Evolutionary conservation across 2,888 invertebrate genomes (phyloP).

Genomic region (Platycnemis pennipes): DNA sequence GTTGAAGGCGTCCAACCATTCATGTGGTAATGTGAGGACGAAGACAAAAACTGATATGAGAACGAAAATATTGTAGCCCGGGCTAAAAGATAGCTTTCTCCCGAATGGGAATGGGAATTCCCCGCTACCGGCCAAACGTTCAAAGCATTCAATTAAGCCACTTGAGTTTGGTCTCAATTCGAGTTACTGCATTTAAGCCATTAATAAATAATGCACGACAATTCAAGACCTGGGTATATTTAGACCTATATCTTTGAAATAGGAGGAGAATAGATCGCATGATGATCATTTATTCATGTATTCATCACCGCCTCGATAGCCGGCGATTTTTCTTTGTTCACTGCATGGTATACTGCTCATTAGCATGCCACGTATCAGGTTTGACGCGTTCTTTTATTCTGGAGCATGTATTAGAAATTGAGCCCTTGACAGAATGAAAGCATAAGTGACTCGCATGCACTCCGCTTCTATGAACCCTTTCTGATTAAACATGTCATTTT

Average conservation of each 20-base stretch:
- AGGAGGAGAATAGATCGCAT: not conserved
- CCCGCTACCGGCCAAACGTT: no score
- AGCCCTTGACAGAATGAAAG: not conserved
- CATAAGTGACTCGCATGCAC: not conserved
- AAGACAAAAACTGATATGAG: no score
- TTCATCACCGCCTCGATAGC: not conserved
- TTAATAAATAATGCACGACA: not conserved
- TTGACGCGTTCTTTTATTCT: not conserved
- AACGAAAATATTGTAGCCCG: no score
- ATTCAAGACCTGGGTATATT: not conserved
- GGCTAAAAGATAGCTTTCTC: no score
- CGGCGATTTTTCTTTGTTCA: not conserved
- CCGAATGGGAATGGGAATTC: no score
- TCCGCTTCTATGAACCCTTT: not conserved
- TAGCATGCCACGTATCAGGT: not conserved
- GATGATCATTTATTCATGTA: not conserved
- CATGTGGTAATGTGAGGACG: no score
- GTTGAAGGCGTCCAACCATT: no score
- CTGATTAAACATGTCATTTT: no score
- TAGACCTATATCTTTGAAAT: not conserved
- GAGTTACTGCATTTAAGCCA: not conserved
- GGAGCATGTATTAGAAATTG: not conserved
- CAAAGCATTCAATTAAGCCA: not conserved
- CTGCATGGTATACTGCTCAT: not conserved
- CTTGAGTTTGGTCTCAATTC: not conserved